These are phyloP conservation scores for Manis pentadactyla DNA, from an alignment of 2,797 vertebrate genomes.

Conservation along the genomic window DNA sequence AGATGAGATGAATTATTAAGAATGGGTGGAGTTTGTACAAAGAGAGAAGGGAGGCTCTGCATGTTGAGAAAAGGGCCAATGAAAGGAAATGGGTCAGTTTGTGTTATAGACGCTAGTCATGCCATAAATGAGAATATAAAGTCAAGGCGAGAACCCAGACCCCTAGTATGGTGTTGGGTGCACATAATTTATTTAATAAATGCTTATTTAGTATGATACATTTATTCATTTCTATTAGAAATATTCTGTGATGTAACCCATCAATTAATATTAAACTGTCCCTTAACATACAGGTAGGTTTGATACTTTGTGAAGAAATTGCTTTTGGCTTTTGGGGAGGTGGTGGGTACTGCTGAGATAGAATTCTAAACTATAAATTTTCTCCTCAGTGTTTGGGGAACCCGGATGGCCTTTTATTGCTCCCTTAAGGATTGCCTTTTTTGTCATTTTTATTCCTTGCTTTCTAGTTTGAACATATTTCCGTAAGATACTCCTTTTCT, in stretches of 20 bases:
- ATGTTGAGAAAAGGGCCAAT: neutral
- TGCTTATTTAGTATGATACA: neutral
- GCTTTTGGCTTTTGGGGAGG: neutral
- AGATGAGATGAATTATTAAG: neutral
- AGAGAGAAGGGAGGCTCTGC: neutral
- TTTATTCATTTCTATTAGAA: constrained; percentile 5
- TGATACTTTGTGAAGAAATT: neutral
- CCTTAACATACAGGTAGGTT: neutral
- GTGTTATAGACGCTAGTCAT: neutral
- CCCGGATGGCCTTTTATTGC: neutral
- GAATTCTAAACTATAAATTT: neutral
- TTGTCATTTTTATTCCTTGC: neutral
- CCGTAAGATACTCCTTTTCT: neutral
- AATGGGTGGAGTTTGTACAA: neutral
- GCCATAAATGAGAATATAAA: neutral
- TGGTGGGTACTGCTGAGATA: neutral
- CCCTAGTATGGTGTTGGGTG: neutral
- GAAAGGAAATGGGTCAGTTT: neutral
- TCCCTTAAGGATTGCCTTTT: neutral
- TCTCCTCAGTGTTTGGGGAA: neutral
- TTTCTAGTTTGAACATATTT: neutral
- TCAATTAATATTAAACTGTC: neutral
- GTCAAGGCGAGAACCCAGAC: neutral
- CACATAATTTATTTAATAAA: accelerated
- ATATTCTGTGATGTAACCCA: neutral